phyloP scores from a whole-genome alignment of 2,797 vertebrate genomes.

The Dipus sagitta region DNA sequence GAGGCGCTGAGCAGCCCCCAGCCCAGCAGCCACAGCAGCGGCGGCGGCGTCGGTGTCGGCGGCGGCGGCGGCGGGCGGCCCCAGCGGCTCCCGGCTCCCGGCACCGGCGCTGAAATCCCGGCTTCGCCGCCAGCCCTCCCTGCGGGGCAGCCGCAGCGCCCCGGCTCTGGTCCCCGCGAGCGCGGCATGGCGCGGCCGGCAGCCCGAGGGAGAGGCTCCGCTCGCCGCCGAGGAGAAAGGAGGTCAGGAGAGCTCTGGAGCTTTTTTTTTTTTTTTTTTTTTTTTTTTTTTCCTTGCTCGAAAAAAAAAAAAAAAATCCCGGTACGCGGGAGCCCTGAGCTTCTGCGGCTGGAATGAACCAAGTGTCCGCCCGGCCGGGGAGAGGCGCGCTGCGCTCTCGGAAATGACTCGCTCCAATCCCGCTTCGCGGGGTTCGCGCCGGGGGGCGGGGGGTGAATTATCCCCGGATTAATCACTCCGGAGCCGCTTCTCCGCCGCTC shows the following conservation, averaged over 20 bases:
- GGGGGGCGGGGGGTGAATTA: slow-evolving; percentile 83
- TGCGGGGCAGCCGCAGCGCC: slow-evolving; percentile 91
- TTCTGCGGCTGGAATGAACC: slow-evolving; percentile 99
- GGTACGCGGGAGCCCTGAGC: slow-evolving; percentile 95
- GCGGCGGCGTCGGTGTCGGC: slow-evolving; percentile 26
- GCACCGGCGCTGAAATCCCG: slow-evolving; percentile 93
- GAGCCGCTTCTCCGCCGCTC: slow-evolving; percentile 79
- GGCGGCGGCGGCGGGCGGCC: slow-evolving; percentile 90
- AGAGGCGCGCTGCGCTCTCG: slow-evolving; percentile 85
- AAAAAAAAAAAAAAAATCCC: slow-evolving; percentile 94
- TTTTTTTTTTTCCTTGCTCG: slow-evolving; percentile 85
- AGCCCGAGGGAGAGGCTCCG: slow-evolving; percentile 83
- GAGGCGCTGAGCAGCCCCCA: slow-evolving; percentile 92
- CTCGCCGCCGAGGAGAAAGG: slow-evolving; percentile 78
- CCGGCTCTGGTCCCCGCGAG: slow-evolving; percentile 87
- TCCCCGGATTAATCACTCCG: slow-evolving; percentile 87
- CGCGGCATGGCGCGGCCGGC: slow-evolving; percentile 88
- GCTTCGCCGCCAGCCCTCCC: slow-evolving; percentile 90
- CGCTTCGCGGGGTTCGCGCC: slow-evolving; percentile 86
- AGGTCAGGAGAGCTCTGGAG: slow-evolving; percentile 85
- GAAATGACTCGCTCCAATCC: slow-evolving; percentile 87
- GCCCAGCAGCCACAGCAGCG: slow-evolving; percentile 85
- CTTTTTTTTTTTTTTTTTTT: slow-evolving; percentile 82
- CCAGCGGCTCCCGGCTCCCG: slow-evolving; percentile 93
- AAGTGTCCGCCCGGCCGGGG: slow-evolving; percentile 93